These are phyloP conservation scores for Ondatra zibethicus DNA, from an alignment of 2,113 vertebrate species.

Conservation along the genomic window DNA sequence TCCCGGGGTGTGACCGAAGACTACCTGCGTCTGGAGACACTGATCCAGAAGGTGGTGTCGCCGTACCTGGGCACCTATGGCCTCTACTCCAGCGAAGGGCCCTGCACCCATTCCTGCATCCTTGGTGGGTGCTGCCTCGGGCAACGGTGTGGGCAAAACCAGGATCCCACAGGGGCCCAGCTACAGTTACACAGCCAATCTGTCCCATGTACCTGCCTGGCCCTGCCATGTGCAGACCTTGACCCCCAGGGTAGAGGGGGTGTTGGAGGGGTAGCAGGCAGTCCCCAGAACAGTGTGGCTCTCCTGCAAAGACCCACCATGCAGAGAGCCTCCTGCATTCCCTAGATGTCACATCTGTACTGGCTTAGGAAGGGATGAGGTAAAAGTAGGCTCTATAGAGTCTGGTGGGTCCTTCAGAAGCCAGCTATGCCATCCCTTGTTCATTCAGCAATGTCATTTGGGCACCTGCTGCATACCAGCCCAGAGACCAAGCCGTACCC, in stretches of 20 bases:
- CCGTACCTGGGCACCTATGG: conserved; percentile 96
- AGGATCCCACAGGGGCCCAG: too few species aligned
- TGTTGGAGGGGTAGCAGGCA: not conserved
- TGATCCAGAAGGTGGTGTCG: conserved; percentile 97
- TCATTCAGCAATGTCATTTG: accelerated
- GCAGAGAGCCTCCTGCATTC: accelerated
- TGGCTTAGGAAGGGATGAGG: too few species aligned
- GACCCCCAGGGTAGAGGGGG: accelerated
- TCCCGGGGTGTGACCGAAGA: conserved; percentile 93
- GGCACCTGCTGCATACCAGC: not conserved
- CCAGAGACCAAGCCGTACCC: not conserved
- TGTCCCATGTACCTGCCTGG: not conserved
- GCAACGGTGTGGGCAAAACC: not conserved
- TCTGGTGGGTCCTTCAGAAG: accelerated
- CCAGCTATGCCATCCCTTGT: not conserved
- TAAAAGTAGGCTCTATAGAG: accelerated
- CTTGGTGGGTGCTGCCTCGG: conserved; percentile 88
- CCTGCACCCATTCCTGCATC: conserved; percentile 91
- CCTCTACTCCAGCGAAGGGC: conserved; percentile 91
- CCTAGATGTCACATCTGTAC: not conserved
- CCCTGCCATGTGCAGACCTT: accelerated
- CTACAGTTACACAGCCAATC: not conserved
- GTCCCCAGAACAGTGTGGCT: accelerated
- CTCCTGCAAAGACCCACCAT: not conserved
- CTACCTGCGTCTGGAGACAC: conserved; percentile 94